Evolutionary conservation across 2,888 invertebrate species (phyloP).

Genomic region (Hermaeophaga mercurialis): DNA sequence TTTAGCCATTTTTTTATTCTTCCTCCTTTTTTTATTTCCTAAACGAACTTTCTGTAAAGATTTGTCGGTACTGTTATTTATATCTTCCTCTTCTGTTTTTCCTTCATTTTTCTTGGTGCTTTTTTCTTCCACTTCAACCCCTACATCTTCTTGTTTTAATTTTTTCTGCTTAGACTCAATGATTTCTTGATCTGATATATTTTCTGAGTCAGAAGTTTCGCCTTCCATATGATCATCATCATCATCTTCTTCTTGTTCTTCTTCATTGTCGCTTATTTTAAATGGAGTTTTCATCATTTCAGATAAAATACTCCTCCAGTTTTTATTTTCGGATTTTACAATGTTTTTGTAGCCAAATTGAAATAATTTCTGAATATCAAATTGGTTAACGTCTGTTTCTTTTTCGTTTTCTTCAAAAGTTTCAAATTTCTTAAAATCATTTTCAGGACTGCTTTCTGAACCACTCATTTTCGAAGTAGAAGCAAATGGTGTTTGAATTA

Average conservation of each 20-base stretch:
- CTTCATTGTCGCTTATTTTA: constrained; percentile 3
- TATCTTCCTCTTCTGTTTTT: background rate
- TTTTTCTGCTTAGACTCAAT: background rate
- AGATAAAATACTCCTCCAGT: constrained; percentile 38
- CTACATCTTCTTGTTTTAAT: constrained; percentile 16
- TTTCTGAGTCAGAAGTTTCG: background rate
- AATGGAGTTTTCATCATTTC: background rate
- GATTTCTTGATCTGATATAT: no score
- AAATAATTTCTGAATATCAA: constrained; percentile 47
- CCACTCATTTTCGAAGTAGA: background rate
- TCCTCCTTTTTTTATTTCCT: background rate
- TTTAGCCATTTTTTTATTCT: background rate
- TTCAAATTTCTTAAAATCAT: background rate
- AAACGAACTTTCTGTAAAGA: background rate
- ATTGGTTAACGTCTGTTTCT: no score
- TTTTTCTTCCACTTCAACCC: constrained; percentile 16
- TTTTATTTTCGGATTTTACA: constrained; percentile 33
- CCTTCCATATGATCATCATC: constrained; percentile 21
- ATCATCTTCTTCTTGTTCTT: constrained; percentile 24
- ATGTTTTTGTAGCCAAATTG: constrained; percentile 46
- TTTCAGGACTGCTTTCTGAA: background rate
- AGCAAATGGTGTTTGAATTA: no score
- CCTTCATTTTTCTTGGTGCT: constrained; percentile 20
- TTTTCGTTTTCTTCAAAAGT: constrained; percentile 1
- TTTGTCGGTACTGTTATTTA: background rate